Conservation (phyloP, 2,888 invertebrate species). For the Aphodius granarius region DNA sequence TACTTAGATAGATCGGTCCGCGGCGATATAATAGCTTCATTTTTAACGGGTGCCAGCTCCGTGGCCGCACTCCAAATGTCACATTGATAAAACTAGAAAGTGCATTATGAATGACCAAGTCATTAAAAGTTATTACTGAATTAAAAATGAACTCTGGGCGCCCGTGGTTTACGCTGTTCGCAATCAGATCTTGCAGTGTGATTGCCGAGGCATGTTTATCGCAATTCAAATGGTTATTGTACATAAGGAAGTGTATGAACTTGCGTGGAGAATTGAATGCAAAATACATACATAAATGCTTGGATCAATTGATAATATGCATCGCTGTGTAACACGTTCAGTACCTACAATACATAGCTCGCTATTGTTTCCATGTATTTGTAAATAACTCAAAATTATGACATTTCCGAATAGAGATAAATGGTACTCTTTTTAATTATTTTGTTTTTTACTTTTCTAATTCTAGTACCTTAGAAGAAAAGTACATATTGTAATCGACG, state of each 20-base stretch:
- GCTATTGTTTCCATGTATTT: too few relatives aligned
- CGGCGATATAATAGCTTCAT: background rate
- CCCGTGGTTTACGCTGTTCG: background rate
- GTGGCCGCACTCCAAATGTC: background rate
- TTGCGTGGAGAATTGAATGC: background rate
- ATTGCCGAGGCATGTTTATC: background rate
- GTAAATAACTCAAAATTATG: too few relatives aligned
- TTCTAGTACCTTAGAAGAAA: too few relatives aligned
- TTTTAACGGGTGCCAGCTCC: background rate
- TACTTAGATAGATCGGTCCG: background rate
- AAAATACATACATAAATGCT: background rate
- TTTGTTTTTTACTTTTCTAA: too few relatives aligned
- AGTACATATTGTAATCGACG: too few relatives aligned
- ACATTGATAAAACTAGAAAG: background rate
- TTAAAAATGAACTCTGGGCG: background rate
- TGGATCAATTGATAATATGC: background rate
- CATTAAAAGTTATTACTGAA: background rate
- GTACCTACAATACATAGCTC: too few relatives aligned
- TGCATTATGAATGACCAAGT: background rate
- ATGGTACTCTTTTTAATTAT: too few relatives aligned
- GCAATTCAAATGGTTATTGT: background rate
- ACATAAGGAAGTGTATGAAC: background rate
- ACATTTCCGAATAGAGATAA: too few relatives aligned
- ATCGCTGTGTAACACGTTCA: too few relatives aligned
- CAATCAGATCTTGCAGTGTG: background rate